A percentile compares a stretch with the other conserved stretches of the same genome.
These are phyloP conservation scores for Syrrhaptes paradoxus DNA, from an alignment of 2,113 vertebrate species.

Conservation along the genomic window DNA sequence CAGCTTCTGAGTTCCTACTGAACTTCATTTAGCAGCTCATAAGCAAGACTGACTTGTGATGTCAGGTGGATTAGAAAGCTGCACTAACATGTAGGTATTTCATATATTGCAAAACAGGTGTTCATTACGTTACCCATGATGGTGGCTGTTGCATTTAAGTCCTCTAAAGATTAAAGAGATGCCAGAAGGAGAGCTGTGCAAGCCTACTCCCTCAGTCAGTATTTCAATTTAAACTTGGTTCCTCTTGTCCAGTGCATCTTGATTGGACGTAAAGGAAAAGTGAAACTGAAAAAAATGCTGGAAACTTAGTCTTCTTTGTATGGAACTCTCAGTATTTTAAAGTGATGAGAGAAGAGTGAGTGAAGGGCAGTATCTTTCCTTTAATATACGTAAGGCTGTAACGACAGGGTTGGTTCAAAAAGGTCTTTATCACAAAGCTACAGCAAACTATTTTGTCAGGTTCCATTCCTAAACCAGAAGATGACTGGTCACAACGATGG, in stretches of 20 bases:
- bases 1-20: not conserved
- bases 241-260: not conserved
- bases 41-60: not conserved
- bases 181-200: not conserved
- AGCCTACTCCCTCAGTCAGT: not conserved
- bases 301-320: not conserved
- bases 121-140: not conserved
- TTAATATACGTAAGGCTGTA: not conserved
- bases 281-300: not conserved
- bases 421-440: not conserved
- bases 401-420: not conserved
- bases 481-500: not conserved
- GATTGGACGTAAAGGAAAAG: not conserved
- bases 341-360: not conserved
- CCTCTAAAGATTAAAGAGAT: not conserved
- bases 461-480: not conserved
- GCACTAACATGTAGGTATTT: not conserved
- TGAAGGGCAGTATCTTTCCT: not conserved
- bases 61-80: not conserved
- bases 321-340: not conserved
- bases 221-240: not conserved
- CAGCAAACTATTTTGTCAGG: not conserved
- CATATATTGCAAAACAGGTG: not conserved
- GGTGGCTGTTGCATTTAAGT: not conserved
- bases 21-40: not conserved